phyloP scores from a whole-genome alignment of 2,888 invertebrate species.

The Drosophila longiperda region DNA sequence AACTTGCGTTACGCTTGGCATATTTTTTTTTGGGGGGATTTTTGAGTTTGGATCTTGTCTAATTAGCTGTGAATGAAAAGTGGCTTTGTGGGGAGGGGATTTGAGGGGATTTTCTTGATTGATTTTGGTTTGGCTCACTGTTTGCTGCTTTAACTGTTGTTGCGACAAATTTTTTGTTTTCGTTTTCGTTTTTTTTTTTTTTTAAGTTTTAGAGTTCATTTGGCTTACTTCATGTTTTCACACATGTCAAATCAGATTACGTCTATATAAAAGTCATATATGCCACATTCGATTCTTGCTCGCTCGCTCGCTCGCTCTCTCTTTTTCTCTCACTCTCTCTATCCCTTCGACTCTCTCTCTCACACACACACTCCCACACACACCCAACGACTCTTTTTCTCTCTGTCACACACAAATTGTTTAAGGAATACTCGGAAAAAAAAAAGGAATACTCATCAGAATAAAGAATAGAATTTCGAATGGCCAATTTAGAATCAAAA shows the following conservation, averaged over 20 bases:
- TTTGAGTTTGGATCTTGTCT: too few species aligned
- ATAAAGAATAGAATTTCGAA: not conserved
- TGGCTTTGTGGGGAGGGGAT: too few species aligned
- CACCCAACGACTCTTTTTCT: not conserved
- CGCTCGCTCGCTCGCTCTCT: constrained; percentile 30
- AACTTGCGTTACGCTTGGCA: constrained; percentile 2
- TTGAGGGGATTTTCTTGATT: too few species aligned
- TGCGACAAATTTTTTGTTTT: constrained; percentile 1
- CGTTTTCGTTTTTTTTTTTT: not conserved
- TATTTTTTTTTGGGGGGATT: too few species aligned
- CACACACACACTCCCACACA: not conserved
- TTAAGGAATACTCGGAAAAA: constrained; percentile 7
- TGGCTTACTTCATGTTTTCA: constrained; percentile 41
- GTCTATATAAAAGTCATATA: constrained; percentile 25
- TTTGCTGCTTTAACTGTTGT: constrained; percentile 23
- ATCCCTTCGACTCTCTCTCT: not conserved
- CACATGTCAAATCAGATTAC: constrained; percentile 36
- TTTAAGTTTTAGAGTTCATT: constrained; percentile 31
- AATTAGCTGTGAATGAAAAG: too few species aligned
- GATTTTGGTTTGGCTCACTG: not conserved
- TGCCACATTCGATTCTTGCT: constrained; percentile 35
- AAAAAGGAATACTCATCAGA: too few species aligned
- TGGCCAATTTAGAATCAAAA: constrained; percentile 4
- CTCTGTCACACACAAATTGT: constrained; percentile 9
- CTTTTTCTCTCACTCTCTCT: not conserved